Percentiles rank a stretch among this genome's conserved stretches.
These are phyloP conservation scores for Scolopax bukidnonensis DNA, from an alignment of 2,797 vertebrate genomes.

Conservation along the genomic window DNA sequence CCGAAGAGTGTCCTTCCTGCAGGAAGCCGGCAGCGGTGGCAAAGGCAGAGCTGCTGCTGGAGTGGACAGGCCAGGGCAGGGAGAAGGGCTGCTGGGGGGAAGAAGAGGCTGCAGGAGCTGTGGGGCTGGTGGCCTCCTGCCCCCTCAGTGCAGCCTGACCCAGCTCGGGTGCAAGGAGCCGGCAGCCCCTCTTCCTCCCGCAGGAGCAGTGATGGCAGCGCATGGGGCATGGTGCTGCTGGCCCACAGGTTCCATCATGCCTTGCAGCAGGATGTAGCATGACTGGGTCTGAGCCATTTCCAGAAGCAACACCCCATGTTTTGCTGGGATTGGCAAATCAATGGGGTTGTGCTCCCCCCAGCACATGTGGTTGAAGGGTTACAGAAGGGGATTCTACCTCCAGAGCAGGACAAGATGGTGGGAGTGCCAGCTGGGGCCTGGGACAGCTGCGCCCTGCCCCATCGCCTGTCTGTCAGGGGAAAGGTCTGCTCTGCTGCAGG, in stretches of 20 bases:
- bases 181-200: background rate
- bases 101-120: background rate
- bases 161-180: background rate
- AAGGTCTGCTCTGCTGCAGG: background rate
- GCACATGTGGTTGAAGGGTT: rapidly evolving
- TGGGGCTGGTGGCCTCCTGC: background rate
- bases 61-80: background rate
- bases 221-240: rapidly evolving
- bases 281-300: background rate
- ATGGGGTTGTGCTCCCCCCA: background rate
- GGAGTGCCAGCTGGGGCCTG: background rate
- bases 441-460: background rate
- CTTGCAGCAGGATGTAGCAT: rapidly evolving
- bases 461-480: background rate
- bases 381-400: slow-evolving; percentile 11
- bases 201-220: background rate
- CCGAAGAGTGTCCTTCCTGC: slow-evolving; percentile 14
- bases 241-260: background rate
- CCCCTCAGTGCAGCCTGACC: background rate
- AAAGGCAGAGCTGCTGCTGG: background rate
- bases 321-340: background rate
- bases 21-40: background rate
- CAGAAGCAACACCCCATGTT: background rate
- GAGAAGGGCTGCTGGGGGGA: background rate
- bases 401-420: background rate